Evolutionary conservation across 2,113 vertebrate species (phyloP), one percentile per base, ranked within the genome.

Genomic region (Chinchilla lanigera): DNA sequence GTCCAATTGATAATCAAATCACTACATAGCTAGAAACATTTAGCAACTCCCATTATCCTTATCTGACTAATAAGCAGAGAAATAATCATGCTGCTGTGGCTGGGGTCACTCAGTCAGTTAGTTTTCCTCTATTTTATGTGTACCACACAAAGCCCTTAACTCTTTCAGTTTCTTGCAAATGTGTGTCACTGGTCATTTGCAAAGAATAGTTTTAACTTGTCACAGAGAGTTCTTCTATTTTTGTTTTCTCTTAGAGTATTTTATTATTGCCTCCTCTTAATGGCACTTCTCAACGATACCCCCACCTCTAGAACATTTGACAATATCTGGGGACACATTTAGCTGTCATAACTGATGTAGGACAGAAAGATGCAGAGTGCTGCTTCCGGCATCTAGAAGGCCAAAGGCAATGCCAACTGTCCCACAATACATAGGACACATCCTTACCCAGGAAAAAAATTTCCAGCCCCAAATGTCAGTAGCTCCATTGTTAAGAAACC

Each of bases 151-250:
- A 86, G 90, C 3, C 50, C 73, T 38, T 65, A 78, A 38, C 56
- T 80, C 41, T 63, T 33, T 87, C 44, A 44, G 60, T 85, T 78
- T 54, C 60, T 96, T 87, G 17, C 11, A 71, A 92, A 87, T 58
- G 38, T 58, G 13, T n/a, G 44, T 47, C 69, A 87, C 44, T 78
- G 13, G 38, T 80, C 86, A 81, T 35, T 84, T 90, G 26, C 19
- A 54, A 93, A 93, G 54, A 90, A 75, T 5, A 94, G 47, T 87
- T 83, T 87, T 60, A 65, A 65, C 33, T 87, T 87, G 33, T 4
- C 16, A 24, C 86, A 60, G 26, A 75, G 20, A 81, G n/a, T 69
- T 44, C 5, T 52, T 52, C 81, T 38, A 52, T 52, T 54, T 30
- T 54, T 82, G 61, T 63, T 82, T 91, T 91, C 35, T 56, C 7